These are phyloP conservation scores for Latrodectus hesperus DNA, from an alignment of 2,888 invertebrate species.

Conservation along the genomic window DNA sequence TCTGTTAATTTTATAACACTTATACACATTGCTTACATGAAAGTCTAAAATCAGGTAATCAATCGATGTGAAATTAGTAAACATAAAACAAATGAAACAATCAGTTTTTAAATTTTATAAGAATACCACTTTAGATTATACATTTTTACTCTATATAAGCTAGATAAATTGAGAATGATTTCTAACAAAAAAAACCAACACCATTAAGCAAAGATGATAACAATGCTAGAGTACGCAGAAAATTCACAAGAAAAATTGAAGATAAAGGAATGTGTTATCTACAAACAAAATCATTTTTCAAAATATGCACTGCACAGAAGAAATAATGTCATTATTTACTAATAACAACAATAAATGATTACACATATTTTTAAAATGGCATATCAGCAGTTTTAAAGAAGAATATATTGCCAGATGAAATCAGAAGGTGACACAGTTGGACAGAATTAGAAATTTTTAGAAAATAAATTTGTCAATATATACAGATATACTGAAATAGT, in stretches of 20 bases:
- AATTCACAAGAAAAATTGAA: slow-evolving; percentile 38
- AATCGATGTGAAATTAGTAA: background rate
- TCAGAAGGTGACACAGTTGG: background rate
- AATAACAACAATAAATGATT: background rate
- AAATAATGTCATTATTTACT: background rate
- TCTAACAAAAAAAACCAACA: slow-evolving; percentile 37
- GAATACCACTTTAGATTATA: background rate
- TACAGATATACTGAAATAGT: background rate
- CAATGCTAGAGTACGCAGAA: slow-evolving; percentile 45
- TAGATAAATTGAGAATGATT: slow-evolving; percentile 13
- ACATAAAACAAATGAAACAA: background rate
- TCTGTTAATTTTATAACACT: no score
- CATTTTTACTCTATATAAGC: slow-evolving; percentile 8
- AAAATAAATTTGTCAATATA: background rate
- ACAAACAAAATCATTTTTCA: slow-evolving; percentile 51
- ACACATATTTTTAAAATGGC: no score
- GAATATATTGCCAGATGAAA: no score
- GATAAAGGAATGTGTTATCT: slow-evolving; percentile 66
- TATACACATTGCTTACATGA: no score
- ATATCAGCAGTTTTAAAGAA: no score
- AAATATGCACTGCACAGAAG: slow-evolving; percentile 9
- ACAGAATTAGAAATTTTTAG: background rate
- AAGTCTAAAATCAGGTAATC: background rate
- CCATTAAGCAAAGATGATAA: slow-evolving; percentile 45
- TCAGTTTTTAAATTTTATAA: background rate